phyloP scores from a whole-genome alignment of 2,113 vertebrate genomes.

The Xyliphius kryptos region DNA sequence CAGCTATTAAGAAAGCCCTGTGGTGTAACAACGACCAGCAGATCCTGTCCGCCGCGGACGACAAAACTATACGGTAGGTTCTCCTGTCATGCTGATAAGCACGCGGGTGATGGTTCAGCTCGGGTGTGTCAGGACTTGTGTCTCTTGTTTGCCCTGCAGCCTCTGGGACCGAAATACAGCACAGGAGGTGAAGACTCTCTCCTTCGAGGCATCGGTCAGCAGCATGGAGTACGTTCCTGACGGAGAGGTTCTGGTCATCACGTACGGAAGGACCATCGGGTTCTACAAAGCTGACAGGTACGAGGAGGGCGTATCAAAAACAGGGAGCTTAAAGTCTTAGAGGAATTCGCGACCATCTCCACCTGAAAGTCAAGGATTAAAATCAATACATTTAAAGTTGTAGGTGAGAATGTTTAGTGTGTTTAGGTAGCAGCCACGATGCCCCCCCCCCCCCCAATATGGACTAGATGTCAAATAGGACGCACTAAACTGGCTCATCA shows the following conservation, averaged over 20 bases:
- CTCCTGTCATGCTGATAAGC: background rate
- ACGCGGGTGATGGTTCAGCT: no score
- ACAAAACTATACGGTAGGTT: conserved; percentile 91
- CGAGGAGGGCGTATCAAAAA: background rate
- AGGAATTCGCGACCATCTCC: no score
- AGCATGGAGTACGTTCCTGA: conserved; percentile 95
- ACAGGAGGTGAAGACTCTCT: conserved; percentile 80
- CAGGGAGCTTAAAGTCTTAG: no score
- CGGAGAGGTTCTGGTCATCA: conserved; percentile 87
- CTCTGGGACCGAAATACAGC: conserved; percentile 88
- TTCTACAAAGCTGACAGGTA: conserved; percentile 92
- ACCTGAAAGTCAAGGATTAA: no score
- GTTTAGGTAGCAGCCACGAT: no score
- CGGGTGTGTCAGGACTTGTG: conserved; percentile 38
- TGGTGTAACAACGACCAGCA: conserved; percentile 93
- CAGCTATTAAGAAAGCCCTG: conserved; percentile 91
- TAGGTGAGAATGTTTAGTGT: no score
- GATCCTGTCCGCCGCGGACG: conserved; percentile 90
- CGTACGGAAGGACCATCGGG: conserved; percentile 88
- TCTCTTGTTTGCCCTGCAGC: conserved; percentile 53
- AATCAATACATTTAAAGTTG: no score
- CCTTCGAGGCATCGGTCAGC: conserved; percentile 83
- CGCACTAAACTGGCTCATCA: no score
- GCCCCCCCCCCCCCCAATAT: no score
- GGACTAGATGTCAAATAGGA: no score